Base-by-base conservation (phyloP, 1,140 invertebrate genomes). In the Tetramorium alpestre region DNA sequence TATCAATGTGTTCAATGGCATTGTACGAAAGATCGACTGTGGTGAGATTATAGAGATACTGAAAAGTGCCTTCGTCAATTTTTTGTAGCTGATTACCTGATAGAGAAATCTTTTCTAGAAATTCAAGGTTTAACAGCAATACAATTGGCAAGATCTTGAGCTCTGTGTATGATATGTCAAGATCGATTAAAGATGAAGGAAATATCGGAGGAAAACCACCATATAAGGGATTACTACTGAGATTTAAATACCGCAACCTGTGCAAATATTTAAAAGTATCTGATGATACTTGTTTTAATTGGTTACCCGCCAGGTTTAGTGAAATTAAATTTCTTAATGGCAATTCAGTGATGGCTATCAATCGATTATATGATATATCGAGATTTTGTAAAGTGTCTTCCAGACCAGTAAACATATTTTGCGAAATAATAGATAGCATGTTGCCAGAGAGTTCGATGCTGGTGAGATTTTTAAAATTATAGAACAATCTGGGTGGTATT, bases 381-480 rank as follows among this genome's bases (percentile, higher is more conserved):
- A 99, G 94, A 87, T 97, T 96, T 87, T 97, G 95, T 11, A 99
- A 93, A 8, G 96, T 97, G 49, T 96, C 96, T 94, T 98, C 97
- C 28, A 98, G 91, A 0, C 98, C 98, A 18, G 95, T 94, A 91
- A 98, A 98, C 16, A 97, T 97, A 58, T 97, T 97, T 0, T 96
- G 96, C 73, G 96, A 96, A 16, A 99, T 95, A 10, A 96, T 96
- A 11, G 97, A 96, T 10, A 99, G 94, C 72, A 98, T 96, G 92
- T 99, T 99, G 25, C 97, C 97, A 16, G 97, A 97, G 11, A 98
- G 94, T 92, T 98, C 97, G 49, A 99, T 96, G 73, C 96, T 96
- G 81, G 96, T 96, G n/a, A 98, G 95, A 78, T 96, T 96, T 93
- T 97, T 96, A 92, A 98, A 98, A 92, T 97, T 97, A 81, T 97